Evolutionary conservation across 1,140 invertebrate species (phyloP).

Genomic region (Camponotus vicinus): DNA sequence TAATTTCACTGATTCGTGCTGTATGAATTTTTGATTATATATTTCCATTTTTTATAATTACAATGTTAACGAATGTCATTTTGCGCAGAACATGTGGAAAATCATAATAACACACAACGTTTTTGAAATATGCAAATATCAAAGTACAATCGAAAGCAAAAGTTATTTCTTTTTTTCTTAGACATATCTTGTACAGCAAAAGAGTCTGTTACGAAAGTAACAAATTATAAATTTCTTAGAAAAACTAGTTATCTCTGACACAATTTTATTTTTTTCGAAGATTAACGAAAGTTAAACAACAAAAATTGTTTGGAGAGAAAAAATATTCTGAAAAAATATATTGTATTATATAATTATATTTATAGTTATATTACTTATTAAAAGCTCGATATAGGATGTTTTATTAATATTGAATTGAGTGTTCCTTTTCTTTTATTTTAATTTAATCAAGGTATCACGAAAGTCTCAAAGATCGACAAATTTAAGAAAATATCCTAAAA

Average conservation of each 20-base stretch:
- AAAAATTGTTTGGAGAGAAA: not conserved
- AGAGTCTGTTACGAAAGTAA: not conserved
- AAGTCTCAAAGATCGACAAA: not conserved
- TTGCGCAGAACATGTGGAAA: not conserved
- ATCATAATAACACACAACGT: not conserved
- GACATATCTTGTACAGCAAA: not conserved
- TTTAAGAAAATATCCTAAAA: not conserved
- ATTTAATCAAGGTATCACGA: not conserved
- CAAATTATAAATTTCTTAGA: not conserved
- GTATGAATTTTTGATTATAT: not conserved
- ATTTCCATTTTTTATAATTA: not conserved
- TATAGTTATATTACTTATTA: not conserved
- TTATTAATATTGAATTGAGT: not conserved
- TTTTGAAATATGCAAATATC: not conserved
- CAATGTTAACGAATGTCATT: not conserved
- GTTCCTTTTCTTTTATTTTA: not conserved
- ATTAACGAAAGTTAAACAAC: slow-evolving; percentile 10
- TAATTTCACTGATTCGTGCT: not conserved
- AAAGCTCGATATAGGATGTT: not conserved
- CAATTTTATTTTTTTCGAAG: not conserved
- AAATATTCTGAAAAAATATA: not conserved
- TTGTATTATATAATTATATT: not conserved
- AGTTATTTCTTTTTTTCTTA: slow-evolving; percentile 22
- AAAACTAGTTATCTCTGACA: not conserved
- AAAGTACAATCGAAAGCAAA: not conserved